Base-by-base conservation (phyloP, 2,113 vertebrate genomes). In the Copsychus sechellarum region DNA sequence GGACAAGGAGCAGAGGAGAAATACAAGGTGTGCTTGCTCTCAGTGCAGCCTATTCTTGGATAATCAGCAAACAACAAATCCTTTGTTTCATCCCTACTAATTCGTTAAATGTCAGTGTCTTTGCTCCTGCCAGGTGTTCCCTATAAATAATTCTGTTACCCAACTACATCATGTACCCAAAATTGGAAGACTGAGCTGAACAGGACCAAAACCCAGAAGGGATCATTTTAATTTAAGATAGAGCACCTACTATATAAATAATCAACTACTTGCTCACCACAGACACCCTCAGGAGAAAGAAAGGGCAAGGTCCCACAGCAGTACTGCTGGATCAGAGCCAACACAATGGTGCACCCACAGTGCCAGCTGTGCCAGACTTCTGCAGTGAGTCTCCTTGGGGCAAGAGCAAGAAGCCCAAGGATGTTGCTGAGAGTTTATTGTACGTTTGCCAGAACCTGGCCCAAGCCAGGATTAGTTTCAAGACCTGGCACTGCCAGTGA, bases 131-230 rank as follows among this genome's bases (percentile, higher is more conserved):
- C 96, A 95, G 82, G 77, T 89, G 69, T 58, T 72, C 38, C 16
- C 73, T 64, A 84, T 94, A 86, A 96, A 97, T 94, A 94, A 97
- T 96, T 96, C 69, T 95, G 67, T 79, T 66, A 86, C 43, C 16
- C 81, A 86, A 40, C 20, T 28, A 74, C 8, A 64, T 65, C 42
- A 12, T 13, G 26, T 77, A 69, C 28, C 56, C 58, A 18, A 71
- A 92, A 65, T 64, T 22, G 23, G 79, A 89, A 80, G 56, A 79
- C 24, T 19, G 19, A 86, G 31, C 23, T 78, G 50, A 88, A 87
- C 12, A 79, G 50, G 25, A 91, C 28, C 54, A 85, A 85, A 79
- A 47, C 36, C 28, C 70, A 34, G 54, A 89, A 73, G 43, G 14
- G 45, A 66, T 67, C 60, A 58, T 56, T 88, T 84, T 58, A 42